Conservation (phyloP, 2,113 vertebrate genomes). For the Gracilinanus agilis region DNA sequence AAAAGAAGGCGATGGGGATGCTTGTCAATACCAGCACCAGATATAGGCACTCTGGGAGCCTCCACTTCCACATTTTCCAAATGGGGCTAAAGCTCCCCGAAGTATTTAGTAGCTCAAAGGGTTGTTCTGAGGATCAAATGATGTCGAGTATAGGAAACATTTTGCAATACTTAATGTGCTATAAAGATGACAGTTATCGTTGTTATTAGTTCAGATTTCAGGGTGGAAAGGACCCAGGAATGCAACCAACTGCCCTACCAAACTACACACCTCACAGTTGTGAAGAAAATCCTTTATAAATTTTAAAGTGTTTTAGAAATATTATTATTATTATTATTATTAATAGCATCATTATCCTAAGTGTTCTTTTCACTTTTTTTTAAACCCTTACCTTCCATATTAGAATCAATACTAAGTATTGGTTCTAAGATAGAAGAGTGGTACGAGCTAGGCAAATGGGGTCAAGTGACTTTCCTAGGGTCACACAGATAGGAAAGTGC, state of each 20-base stretch:
- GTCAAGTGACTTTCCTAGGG: no score
- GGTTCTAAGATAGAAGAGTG: no score
- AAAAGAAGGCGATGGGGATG: constrained; percentile 68
- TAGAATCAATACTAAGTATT: no score
- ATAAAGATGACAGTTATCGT: not conserved
- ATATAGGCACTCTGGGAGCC: not conserved
- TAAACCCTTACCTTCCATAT: no score
- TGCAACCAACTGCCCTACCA: not conserved
- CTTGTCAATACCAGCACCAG: not conserved
- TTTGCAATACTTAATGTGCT: not conserved
- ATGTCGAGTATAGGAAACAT: not conserved
- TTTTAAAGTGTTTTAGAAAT: not conserved
- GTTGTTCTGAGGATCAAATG: not conserved
- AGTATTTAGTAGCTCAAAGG: not conserved
- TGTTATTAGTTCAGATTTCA: not conserved
- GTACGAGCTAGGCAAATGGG: no score
- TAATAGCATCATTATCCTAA: not conserved
- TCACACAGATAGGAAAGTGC: no score
- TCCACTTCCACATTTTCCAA: not conserved
- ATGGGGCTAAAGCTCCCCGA: not conserved
- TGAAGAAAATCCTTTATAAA: not conserved
- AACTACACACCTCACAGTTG: not conserved
- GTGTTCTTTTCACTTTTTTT: not conserved
- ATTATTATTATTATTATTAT: not conserved
- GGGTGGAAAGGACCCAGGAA: not conserved